A percentile compares a stretch with the other conserved stretches of the same genome.
Evolutionary conservation across 2,113 vertebrate genomes (phyloP).

Genomic region (Patagioenas fasciata): DNA sequence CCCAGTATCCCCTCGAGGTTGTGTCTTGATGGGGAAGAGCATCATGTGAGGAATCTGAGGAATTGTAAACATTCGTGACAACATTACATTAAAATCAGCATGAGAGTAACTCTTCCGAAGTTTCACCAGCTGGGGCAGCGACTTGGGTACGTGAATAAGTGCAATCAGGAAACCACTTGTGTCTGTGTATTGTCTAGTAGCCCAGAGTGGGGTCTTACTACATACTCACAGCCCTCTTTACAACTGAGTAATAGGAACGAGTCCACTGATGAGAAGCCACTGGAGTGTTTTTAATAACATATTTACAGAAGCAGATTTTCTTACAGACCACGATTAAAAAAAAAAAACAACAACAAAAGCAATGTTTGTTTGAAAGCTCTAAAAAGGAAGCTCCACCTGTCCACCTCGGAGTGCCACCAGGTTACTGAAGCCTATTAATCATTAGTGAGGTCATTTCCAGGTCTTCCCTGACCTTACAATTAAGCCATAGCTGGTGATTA

Average conservation of each 20-base stretch:
- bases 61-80: constrained; percentile 1
- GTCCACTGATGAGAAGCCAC: not conserved
- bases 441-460: constrained; percentile 37
- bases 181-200: constrained; percentile 51
- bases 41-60: not conserved
- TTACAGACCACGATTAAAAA: not conserved
- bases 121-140: not conserved
- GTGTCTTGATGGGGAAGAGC: not conserved
- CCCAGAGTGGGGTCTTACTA: not conserved
- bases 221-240: not conserved
- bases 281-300: not conserved
- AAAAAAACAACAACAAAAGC: not conserved
- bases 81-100: not conserved
- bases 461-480: constrained; percentile 60
- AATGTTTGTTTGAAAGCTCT: constrained; percentile 21
- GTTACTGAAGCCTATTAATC: constrained; percentile 37
- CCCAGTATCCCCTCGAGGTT: not conserved
- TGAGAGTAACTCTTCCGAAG: not conserved
- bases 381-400: constrained; percentile 57
- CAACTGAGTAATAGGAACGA: not conserved
- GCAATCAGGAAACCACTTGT: constrained; percentile 55
- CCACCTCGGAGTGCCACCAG: not conserved
- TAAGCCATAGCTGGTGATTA: constrained; percentile 36
- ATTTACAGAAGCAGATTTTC: not conserved
- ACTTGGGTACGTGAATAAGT: not conserved